A percentile compares a stretch with the other conserved stretches of the same genome.
These are phyloP conservation scores for Plebejus argus DNA, from an alignment of 2,888 invertebrate genomes.

Conservation along the genomic window DNA sequence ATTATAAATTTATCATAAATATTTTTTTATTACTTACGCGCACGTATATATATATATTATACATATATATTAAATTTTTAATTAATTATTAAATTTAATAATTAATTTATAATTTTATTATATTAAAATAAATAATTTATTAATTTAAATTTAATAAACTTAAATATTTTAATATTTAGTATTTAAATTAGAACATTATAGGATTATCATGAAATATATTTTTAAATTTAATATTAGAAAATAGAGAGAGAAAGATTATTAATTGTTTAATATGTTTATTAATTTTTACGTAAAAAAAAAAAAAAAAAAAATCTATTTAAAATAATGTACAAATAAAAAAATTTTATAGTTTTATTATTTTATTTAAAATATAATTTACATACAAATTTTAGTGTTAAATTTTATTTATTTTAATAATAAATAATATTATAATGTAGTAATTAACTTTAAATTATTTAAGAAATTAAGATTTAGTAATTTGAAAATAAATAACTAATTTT, in stretches of 20 bases:
- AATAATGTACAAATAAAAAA: slow-evolving; percentile 54
- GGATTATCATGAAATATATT: slow-evolving; percentile 54
- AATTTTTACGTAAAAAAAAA: slow-evolving; percentile 50
- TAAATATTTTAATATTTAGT: slow-evolving; percentile 44
- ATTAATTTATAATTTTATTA: slow-evolving; percentile 45
- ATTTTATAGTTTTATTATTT: slow-evolving; percentile 71
- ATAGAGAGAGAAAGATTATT: slow-evolving; percentile 46
- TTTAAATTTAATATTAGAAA: slow-evolving; percentile 50
- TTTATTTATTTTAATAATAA: slow-evolving; percentile 67
- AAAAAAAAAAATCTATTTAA: slow-evolving; percentile 62
- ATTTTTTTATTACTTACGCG: neutral
- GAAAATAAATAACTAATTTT: slow-evolving; percentile 82
- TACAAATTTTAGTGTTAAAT: slow-evolving; percentile 74
- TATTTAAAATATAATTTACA: slow-evolving; percentile 78
- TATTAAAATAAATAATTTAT: slow-evolving; percentile 35
- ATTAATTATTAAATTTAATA: slow-evolving; percentile 37
- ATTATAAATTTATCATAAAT: neutral
- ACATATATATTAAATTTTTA: slow-evolving; percentile 30
- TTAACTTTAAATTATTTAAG: slow-evolving; percentile 75
- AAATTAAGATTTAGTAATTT: slow-evolving; percentile 83
- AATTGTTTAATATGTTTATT: slow-evolving; percentile 41
- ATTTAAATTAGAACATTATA: slow-evolving; percentile 48
- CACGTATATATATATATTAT: neutral
- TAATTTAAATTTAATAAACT: slow-evolving; percentile 47
- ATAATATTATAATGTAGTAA: slow-evolving; percentile 51